phyloP scores from a whole-genome alignment of 2,113 vertebrate genomes.

The Excalfactoria chinensis region DNA sequence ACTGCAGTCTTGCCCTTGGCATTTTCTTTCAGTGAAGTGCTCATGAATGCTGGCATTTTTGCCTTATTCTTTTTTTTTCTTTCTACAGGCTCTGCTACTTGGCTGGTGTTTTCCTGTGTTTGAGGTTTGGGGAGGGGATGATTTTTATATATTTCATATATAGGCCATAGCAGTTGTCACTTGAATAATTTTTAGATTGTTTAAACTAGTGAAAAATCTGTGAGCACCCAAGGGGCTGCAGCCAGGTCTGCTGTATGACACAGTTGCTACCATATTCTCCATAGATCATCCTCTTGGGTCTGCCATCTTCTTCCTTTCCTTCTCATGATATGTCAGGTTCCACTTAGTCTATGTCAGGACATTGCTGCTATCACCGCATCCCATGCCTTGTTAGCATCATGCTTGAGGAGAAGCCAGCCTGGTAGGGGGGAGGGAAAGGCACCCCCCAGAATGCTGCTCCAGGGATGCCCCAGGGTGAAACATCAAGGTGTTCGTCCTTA shows the following conservation, averaged over 20 bases:
- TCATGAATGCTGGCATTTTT: background rate
- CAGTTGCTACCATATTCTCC: background rate
- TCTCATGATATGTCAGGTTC: background rate
- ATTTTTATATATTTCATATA: background rate
- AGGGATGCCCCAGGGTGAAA: background rate
- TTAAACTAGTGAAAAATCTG: background rate
- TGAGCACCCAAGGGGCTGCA: background rate
- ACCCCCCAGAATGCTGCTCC: background rate
- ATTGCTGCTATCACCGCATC: background rate
- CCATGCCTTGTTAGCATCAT: accelerated
- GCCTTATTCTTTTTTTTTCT: background rate
- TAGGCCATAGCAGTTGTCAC: background rate
- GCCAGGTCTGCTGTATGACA: background rate
- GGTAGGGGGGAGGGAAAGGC: accelerated
- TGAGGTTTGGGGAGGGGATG: background rate
- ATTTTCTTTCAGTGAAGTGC: background rate
- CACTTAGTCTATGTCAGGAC: background rate
- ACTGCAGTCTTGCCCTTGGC: background rate
- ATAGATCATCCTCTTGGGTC: background rate
- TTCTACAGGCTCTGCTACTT: background rate
- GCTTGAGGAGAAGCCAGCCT: background rate
- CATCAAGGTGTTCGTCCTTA: accelerated
- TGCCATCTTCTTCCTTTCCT: background rate
- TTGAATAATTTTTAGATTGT: background rate
- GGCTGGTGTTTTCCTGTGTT: background rate